phyloP scores from a whole-genome alignment of 2,888 invertebrate genomes.

The Metallyticus violacea region DNA sequence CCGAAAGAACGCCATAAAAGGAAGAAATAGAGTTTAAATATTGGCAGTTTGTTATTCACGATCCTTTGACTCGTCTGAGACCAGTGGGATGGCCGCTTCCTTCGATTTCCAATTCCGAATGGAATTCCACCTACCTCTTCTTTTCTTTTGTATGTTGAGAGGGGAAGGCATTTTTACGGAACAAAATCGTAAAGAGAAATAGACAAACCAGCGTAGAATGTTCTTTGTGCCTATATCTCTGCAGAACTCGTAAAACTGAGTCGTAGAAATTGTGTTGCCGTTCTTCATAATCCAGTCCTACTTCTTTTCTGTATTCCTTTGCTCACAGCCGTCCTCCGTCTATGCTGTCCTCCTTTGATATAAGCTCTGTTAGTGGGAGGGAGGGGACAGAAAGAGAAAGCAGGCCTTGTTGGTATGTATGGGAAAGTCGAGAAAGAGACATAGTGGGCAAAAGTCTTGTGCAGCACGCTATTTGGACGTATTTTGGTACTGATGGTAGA shows the following conservation, averaged over 20 bases:
- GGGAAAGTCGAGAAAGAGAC: not conserved
- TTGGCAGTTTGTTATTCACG: constrained; percentile 25
- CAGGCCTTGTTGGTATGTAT: not conserved
- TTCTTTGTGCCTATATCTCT: not conserved
- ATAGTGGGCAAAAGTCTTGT: not conserved
- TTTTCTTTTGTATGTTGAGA: not conserved
- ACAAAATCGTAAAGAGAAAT: not conserved
- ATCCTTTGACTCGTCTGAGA: not conserved
- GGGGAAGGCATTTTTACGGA: no score
- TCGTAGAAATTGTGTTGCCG: not conserved
- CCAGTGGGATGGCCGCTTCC: not conserved
- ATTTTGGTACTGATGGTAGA: not conserved
- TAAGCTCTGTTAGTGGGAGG: not conserved
- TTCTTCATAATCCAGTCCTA: not conserved
- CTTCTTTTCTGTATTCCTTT: not conserved
- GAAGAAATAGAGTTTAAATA: constrained; percentile 25
- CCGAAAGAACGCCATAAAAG: constrained; percentile 15
- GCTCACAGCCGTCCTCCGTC: not conserved
- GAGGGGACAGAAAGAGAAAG: not conserved
- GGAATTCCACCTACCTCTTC: not conserved
- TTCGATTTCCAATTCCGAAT: constrained; percentile 20
- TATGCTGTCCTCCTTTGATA: not conserved
- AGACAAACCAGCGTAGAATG: not conserved
- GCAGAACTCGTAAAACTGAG: not conserved
- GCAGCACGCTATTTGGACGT: not conserved